Evolutionary conservation across 2,797 vertebrate species (phyloP).

Genomic region (Alcedo atthis): DNA sequence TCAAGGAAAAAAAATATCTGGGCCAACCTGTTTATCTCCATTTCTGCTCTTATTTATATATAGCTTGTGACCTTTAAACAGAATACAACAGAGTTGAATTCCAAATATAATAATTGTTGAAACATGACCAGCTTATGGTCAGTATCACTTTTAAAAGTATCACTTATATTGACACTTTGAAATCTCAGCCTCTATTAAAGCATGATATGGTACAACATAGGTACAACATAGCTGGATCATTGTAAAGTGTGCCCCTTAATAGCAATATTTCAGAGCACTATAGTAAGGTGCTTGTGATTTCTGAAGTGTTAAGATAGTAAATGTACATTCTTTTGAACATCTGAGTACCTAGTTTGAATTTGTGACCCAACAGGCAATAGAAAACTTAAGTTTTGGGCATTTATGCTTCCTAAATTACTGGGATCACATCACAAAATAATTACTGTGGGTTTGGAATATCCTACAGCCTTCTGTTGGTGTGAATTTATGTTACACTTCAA

Average conservation of each 20-base stretch:
- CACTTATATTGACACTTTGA: not conserved
- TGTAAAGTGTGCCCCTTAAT: not conserved
- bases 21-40: not conserved
- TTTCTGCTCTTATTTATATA: not conserved
- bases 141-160: not conserved
- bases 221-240: not conserved
- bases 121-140: rapidly evolving
- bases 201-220: not conserved
- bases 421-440: not conserved
- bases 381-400: not conserved
- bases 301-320: not conserved
- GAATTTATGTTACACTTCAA: not conserved
- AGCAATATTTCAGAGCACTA: not conserved
- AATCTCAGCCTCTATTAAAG: not conserved
- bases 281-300: not conserved
- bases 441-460: not conserved
- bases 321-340: not conserved
- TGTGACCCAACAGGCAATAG: not conserved
- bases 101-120: not conserved
- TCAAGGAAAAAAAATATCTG: not conserved
- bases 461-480: not conserved
- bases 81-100: not conserved
- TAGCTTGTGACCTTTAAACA: not conserved
- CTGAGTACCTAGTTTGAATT: not conserved
- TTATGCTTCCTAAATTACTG: not conserved